Evolutionary conservation across 2,797 vertebrate genomes (phyloP), one percentile per base, ranked within the genome.

Genomic region (Muscicapa comitata): DNA sequence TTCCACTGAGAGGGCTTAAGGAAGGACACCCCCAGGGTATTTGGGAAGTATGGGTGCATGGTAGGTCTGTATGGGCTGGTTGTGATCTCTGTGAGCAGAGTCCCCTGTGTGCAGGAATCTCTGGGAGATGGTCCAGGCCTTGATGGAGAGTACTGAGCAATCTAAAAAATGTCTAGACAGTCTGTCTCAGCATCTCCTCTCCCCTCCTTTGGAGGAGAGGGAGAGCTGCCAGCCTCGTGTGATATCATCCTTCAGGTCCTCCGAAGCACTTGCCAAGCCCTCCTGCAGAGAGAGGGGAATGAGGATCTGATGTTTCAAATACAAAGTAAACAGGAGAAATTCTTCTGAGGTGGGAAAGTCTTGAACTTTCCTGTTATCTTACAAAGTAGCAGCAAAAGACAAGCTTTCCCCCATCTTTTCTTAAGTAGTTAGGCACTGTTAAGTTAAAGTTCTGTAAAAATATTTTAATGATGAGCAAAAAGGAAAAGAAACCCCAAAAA

Each of bases 151-250:
- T 91, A 95, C 95, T 94, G 79, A 96, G 86, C 91, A 94, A 96
- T 96, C 90, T 96, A 88, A 96, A 95, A 96, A 97, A 96, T 96
- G 96, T 97, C 96, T 97, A 97, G 96, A 97, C 96, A 96, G 96
- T 94, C 91, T 88, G 95, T 97, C 95, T 97, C 94, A 97, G 95
- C 95, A 96, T 96, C 95, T 95, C 89, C 76, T 93, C 70, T 94
- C 85, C 95, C 47, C 83, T 94, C 59, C 1, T 94, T 94, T 70
- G 55, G 55, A 96, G 82, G 62, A 94, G 70, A 96, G 93, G 95
- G 95, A 96, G 82, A 91, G 87, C 87, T 96, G 96, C 96, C 96
- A 97, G 82, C 73, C 87, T 95, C 0, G 29, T 92, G 90, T 95
- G 96, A 96, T 97, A 97, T 96, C 96, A 92, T 93, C 84, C 20